Conservation (phyloP, 2,797 vertebrate species). For the Delichon dasypus region DNA sequence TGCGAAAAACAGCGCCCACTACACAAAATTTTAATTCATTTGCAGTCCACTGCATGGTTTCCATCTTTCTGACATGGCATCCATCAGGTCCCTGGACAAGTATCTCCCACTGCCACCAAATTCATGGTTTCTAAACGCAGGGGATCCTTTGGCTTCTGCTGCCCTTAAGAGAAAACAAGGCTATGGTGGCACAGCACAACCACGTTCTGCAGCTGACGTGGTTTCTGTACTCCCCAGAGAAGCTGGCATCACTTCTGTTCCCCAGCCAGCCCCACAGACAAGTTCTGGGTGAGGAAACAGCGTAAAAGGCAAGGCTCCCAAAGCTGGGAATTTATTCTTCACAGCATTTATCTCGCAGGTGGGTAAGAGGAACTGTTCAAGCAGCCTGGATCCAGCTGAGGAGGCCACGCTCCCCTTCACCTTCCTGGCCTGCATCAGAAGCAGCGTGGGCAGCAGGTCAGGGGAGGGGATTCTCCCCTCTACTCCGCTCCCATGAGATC, state of each 20-base stretch:
- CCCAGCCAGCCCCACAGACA: background rate
- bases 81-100: background rate
- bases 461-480: background rate
- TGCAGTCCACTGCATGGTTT: background rate
- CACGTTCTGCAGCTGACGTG: background rate
- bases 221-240: background rate
- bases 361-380: background rate
- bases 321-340: background rate
- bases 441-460: background rate
- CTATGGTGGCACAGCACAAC: background rate
- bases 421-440: background rate
- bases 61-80: background rate
- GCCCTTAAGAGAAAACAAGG: background rate
- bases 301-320: background rate
- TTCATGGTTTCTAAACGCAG: background rate
- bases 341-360: background rate
- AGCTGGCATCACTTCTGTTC: background rate
- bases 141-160: background rate
- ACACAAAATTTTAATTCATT: background rate
- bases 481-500: background rate
- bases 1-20: background rate
- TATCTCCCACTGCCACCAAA: background rate
- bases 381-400: background rate
- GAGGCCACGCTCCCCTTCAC: fast-evolving
- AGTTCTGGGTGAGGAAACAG: background rate